phyloP scores from a whole-genome alignment of 2,797 vertebrate genomes.

The Trachurus trachurus region DNA sequence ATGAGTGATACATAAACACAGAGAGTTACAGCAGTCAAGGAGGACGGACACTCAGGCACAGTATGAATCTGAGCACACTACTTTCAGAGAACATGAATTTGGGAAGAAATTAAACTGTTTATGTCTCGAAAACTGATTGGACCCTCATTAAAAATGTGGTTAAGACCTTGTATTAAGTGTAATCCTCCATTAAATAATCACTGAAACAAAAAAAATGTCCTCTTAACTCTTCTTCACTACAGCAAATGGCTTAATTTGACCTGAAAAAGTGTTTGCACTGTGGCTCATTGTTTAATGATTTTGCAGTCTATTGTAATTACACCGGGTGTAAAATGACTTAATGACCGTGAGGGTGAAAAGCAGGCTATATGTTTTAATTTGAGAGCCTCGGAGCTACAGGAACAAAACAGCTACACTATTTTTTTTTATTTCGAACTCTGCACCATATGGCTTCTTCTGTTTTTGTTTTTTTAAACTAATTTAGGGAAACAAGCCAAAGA shows the following conservation, averaged over 20 bases:
- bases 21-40: background rate
- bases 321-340: slow-evolving; percentile 39
- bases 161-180: slow-evolving; percentile 10
- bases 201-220: slow-evolving; percentile 7
- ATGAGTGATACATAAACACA: background rate
- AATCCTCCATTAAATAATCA: slow-evolving; percentile 29
- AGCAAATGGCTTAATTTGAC: slow-evolving; percentile 43
- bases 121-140: background rate
- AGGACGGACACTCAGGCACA: background rate
- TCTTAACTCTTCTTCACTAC: background rate
- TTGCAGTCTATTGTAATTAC: slow-evolving; percentile 48
- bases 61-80: background rate
- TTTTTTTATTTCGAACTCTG: background rate
- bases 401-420: slow-evolving; percentile 14
- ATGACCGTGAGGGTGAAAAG: slow-evolving; percentile 38
- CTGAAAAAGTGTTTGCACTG: slow-evolving; percentile 24
- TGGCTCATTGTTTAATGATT: slow-evolving; percentile 33
- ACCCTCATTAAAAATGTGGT: slow-evolving; percentile 13
- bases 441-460: background rate
- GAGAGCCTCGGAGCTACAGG: slow-evolving; percentile 18
- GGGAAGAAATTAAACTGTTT: background rate
- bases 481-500: slow-evolving; percentile 45
- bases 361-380: slow-evolving; percentile 41
- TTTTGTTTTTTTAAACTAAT: slow-evolving; percentile 18
- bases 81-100: slow-evolving; percentile 16